Percentiles rank a stretch among this genome's conserved stretches.
phyloP scores from a whole-genome alignment of 2,888 invertebrate genomes.

The Pterobdella sp. region DNA sequence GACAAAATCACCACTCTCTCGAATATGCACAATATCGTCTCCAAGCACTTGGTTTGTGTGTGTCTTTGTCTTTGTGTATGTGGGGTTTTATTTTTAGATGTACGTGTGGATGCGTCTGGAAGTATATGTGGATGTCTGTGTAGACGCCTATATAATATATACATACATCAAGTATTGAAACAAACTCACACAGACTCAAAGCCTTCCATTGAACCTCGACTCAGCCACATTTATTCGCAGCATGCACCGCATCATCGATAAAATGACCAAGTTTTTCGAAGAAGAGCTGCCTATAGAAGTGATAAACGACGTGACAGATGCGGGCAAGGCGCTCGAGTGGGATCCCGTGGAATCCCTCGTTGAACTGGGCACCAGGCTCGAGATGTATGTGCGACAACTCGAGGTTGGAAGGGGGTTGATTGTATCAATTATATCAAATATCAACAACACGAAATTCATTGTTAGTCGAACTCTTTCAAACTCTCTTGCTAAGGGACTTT shows the following conservation, averaged over 20 bases:
- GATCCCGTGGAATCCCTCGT: slow-evolving; percentile 19
- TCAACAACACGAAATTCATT: too few species aligned
- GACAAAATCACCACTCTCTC: slow-evolving; percentile 14
- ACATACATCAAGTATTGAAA: not conserved
- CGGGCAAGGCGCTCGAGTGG: slow-evolving; percentile 14
- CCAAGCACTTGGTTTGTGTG: slow-evolving; percentile 7
- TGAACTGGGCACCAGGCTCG: slow-evolving; percentile 17
- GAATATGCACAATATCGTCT: slow-evolving; percentile 17
- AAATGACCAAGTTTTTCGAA: slow-evolving; percentile 17
- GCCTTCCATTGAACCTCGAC: slow-evolving; percentile 13
- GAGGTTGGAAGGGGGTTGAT: not conserved
- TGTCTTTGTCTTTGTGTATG: not conserved
- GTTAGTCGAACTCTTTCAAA: not conserved
- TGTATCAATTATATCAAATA: not conserved
- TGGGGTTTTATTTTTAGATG: not conserved
- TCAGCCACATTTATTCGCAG: slow-evolving; percentile 12
- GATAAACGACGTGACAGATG: not conserved
- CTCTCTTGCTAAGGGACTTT: not conserved
- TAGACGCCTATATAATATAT: not conserved
- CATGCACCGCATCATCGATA: slow-evolving; percentile 3
- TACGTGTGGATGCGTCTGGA: not conserved
- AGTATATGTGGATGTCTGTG: not conserved
- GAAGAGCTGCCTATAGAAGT: not conserved
- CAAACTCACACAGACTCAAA: slow-evolving; percentile 11
- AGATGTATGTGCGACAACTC: slow-evolving; percentile 17